Percentiles rank a stretch among this genome's conserved stretches.
These are phyloP conservation scores for Hyposoter didymator DNA, from an alignment of 2,888 invertebrate genomes.

Conservation along the genomic window DNA sequence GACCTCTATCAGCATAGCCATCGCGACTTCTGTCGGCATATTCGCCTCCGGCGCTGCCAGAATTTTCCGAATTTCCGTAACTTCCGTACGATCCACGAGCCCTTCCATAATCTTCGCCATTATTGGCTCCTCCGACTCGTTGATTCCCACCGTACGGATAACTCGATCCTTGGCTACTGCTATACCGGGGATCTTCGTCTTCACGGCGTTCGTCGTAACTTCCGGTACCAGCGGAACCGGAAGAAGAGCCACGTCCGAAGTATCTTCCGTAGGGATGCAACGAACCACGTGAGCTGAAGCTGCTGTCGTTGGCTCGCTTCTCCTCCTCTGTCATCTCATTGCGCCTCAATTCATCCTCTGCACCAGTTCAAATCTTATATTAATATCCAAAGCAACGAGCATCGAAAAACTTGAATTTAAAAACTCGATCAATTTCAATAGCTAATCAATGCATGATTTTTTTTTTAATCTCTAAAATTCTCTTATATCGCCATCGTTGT, in stretches of 20 bases:
- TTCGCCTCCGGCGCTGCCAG: slow-evolving; percentile 17
- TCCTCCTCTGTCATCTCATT: slow-evolving; percentile 28
- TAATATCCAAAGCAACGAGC: background rate
- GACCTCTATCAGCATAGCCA: slow-evolving; percentile 61
- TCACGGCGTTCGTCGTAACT: slow-evolving; percentile 52
- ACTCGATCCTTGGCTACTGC: slow-evolving; percentile 52
- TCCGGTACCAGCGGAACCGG: slow-evolving; percentile 52
- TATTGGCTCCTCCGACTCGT: slow-evolving; percentile 9
- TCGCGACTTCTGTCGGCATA: slow-evolving; percentile 34
- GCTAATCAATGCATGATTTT: background rate
- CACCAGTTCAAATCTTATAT: background rate
- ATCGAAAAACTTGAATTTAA: background rate
- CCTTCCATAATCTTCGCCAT: background rate
- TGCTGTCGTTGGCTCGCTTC: slow-evolving; percentile 30
- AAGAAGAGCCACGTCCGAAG: slow-evolving; percentile 48
- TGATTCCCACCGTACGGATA: slow-evolving; percentile 67
- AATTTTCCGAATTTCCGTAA: slow-evolving; percentile 25
- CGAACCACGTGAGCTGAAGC: slow-evolving; percentile 24
- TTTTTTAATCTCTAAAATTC: background rate
- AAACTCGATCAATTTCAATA: too few species aligned
- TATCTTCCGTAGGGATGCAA: slow-evolving; percentile 37
- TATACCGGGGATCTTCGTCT: slow-evolving; percentile 51
- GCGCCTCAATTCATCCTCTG: slow-evolving; percentile 57
- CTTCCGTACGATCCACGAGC: slow-evolving; percentile 24
- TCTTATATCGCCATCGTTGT: background rate